Conservation (phyloP, 1,140 invertebrate species). For the Zeugodacus cucurbitae region DNA sequence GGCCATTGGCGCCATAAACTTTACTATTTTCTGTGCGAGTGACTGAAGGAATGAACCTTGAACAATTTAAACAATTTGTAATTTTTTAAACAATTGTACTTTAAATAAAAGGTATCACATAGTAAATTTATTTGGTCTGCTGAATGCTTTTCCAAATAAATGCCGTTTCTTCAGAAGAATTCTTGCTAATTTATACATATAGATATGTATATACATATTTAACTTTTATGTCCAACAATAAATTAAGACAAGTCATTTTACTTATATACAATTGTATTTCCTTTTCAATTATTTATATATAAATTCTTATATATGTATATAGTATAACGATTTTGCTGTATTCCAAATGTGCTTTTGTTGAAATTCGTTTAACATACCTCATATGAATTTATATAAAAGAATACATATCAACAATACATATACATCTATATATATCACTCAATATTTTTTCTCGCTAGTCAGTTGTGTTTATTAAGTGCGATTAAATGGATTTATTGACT, state of each 20-base stretch:
- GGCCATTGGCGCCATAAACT: too few relatives aligned
- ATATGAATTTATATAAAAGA: neutral
- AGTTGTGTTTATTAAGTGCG: neutral
- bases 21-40: too few relatives aligned
- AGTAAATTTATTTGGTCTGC: neutral
- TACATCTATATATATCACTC: neutral
- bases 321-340: neutral
- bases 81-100: too few relatives aligned
- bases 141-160: neutral
- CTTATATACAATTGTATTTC: neutral
- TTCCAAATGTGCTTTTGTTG: neutral
- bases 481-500: slow-evolving; percentile 29
- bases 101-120: neutral
- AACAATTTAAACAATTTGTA: too few relatives aligned
- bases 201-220: neutral
- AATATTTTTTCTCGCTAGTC: neutral
- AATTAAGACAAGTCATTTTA: neutral
- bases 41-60: too few relatives aligned
- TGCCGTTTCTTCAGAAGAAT: neutral
- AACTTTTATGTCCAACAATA: slow-evolving; percentile 5
- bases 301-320: neutral
- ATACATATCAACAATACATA: neutral
- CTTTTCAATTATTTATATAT: neutral
- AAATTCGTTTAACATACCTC: neutral
- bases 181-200: neutral